Percentiles rank a stretch among this genome's conserved stretches.
These are phyloP conservation scores for Lordiphosa stackelbergi DNA, from an alignment of 1,140 invertebrate species.

Conservation along the genomic window DNA sequence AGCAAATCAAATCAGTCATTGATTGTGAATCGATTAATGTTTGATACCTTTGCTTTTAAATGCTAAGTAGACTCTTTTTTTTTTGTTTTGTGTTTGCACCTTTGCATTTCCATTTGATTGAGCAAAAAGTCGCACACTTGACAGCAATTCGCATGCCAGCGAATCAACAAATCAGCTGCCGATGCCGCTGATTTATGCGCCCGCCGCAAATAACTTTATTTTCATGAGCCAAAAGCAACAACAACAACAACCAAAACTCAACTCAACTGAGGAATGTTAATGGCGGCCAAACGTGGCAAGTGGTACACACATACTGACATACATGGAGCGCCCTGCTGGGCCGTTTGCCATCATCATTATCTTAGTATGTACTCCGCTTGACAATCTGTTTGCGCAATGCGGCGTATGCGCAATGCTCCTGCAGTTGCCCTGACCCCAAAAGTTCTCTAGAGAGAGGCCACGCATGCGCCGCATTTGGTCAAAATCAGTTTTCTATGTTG, in stretches of 20 bases:
- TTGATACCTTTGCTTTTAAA: too few relatives aligned
- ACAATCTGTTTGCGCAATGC: slow-evolving; percentile 10
- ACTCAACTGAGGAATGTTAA: not conserved
- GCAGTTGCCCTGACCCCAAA: slow-evolving; percentile 31
- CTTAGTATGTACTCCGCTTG: too few relatives aligned
- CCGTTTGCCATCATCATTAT: too few relatives aligned
- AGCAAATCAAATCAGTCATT: too few relatives aligned
- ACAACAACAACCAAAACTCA: slow-evolving; percentile 1
- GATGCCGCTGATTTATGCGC: too few relatives aligned
- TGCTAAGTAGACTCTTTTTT: too few relatives aligned
- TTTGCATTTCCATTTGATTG: too few relatives aligned
- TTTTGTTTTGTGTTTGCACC: too few relatives aligned
- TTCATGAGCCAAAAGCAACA: slow-evolving; percentile 1
- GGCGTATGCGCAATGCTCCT: slow-evolving; percentile 36
- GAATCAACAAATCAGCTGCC: slow-evolving; percentile 30
- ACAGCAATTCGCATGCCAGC: slow-evolving; percentile 29
- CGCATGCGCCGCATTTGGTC: slow-evolving; percentile 38
- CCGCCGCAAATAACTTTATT: slow-evolving; percentile 25
- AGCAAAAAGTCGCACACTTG: slow-evolving; percentile 21
- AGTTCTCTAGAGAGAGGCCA: slow-evolving; percentile 12
- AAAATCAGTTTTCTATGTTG: slow-evolving; percentile 17
- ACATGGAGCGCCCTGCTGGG: too few relatives aligned
- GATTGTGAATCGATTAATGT: too few relatives aligned
- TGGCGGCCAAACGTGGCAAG: not conserved
- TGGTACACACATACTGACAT: too few relatives aligned